These are phyloP conservation scores for Fringilla coelebs DNA, from an alignment of 2,797 vertebrate genomes.

Conservation along the genomic window DNA sequence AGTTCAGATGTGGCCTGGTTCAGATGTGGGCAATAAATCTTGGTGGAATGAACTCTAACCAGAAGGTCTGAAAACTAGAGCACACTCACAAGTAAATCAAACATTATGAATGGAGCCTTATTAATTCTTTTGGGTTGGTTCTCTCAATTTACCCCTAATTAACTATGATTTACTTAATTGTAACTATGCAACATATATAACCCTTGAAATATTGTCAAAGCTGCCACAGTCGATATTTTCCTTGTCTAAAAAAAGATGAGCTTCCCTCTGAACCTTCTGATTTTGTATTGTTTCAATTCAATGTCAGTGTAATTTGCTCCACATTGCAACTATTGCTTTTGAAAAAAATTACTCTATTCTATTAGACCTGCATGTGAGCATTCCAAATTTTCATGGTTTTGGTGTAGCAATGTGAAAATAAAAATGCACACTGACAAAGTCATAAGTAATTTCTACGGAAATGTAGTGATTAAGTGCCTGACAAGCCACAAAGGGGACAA, in stretches of 20 bases:
- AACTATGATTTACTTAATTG: background rate
- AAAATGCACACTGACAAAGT: background rate
- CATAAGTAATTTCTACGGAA: background rate
- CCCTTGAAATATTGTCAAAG: background rate
- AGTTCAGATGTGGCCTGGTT: background rate
- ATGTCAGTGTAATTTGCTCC: background rate
- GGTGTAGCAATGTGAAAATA: background rate
- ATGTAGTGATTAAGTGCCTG: background rate
- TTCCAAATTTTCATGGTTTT: background rate
- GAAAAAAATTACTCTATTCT: background rate
- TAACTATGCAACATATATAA: background rate
- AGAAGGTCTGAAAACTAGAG: background rate
- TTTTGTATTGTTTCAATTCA: background rate
- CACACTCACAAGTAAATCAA: background rate
- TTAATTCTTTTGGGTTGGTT: background rate
- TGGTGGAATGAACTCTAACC: background rate
- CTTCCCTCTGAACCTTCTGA: background rate
- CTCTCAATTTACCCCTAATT: background rate
- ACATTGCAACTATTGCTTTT: background rate
- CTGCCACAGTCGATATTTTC: background rate
- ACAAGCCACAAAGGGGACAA: background rate
- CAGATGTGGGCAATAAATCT: background rate
- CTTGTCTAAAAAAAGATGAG: background rate
- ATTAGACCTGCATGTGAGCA: background rate
- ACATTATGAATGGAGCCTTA: background rate